Base-by-base conservation (phyloP, 53 echinoderm and acorn worm genomes). In the Holothuria scabra region DNA sequence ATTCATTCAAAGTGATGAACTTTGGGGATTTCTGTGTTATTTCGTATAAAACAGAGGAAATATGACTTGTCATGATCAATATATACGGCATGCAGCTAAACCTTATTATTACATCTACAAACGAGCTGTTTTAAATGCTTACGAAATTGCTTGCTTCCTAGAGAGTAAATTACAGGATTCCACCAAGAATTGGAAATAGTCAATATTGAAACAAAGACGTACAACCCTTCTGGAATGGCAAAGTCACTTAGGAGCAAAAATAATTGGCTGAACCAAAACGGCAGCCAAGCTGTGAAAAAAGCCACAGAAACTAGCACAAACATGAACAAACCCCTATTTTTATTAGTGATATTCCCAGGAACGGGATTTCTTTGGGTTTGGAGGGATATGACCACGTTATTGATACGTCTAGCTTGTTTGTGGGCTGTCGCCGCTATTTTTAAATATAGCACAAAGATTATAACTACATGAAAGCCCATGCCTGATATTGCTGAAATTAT, bases 241-340 rank as follows among this genome's bases (percentile, higher is more conserved):
- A 20, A 32, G 10, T 74, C 74, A 9, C 21, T 46, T 4, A 74
- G 21, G 24, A 74, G 26, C 6, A 74, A 9, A 12, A 74, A 21
- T 24, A 74, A 37, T 8, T 74, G 74, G 74, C 6, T 74, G 6
- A 44, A 24, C 74, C 74, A 74, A 74, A 74, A 74, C 21, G 74
- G 74, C 22, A 74, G 21, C 74, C 74, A 74, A 18, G 74, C 46
- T 3, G 44, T 19, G 74, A 41, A 74, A 26, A 37, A 74, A 24
- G 74, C 74, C 21, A 37, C 21, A 21, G 74, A 44, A 8, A 74
- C 74, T 1, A 74, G 24, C 49, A 26, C 13, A 13, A 74, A 74
- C 18, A 44, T 22, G 21, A 24, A 32, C 12, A 74, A 74, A 13
- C 74, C 74, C 44, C 26, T 46, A 22, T 48, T 22, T 74, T 44